Conservation (phyloP, 2,888 invertebrate species). For the Nemurella pictetii region DNA sequence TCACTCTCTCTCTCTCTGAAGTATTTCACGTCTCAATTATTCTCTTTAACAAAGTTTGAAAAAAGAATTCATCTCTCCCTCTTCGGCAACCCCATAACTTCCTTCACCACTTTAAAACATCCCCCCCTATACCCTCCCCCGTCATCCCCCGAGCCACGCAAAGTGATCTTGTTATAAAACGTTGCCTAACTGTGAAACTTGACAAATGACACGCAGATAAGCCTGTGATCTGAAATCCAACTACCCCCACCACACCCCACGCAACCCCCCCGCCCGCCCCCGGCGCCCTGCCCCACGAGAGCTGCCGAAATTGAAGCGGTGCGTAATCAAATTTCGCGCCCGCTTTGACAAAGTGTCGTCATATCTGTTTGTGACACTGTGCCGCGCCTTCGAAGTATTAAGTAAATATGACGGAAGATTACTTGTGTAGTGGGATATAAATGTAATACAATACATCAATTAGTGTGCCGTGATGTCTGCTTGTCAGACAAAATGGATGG, state of each 20-base stretch:
- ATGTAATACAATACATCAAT: not conserved
- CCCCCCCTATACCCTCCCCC: not conserved
- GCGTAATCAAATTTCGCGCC: slow-evolving; percentile 36
- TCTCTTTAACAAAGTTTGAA: slow-evolving; percentile 34
- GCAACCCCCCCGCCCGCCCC: not conserved
- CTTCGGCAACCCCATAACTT: not conserved
- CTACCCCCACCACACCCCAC: not conserved
- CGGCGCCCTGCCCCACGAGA: not conserved
- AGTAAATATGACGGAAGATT: not conserved
- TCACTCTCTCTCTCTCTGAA: slow-evolving; percentile 11
- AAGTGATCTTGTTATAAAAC: slow-evolving; percentile 19
- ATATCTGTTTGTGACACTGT: slow-evolving; percentile 32
- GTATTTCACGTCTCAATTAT: slow-evolving; percentile 37
- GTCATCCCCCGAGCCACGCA: not conserved
- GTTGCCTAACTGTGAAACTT: slow-evolving; percentile 21
- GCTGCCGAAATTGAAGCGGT: slow-evolving; percentile 13
- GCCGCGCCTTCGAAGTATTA: not conserved
- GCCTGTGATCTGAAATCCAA: not conserved
- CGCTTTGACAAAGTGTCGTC: slow-evolving; percentile 35
- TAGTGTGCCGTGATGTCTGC: not conserved
- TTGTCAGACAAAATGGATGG: not conserved
- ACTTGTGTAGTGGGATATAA: not conserved
- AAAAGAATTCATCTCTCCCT: slow-evolving; percentile 25
- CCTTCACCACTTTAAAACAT: slow-evolving; percentile 24
- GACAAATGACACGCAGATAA: slow-evolving; percentile 25